Conservation (phyloP, 2,888 invertebrate species). For the Euzophera pinguis region DNA sequence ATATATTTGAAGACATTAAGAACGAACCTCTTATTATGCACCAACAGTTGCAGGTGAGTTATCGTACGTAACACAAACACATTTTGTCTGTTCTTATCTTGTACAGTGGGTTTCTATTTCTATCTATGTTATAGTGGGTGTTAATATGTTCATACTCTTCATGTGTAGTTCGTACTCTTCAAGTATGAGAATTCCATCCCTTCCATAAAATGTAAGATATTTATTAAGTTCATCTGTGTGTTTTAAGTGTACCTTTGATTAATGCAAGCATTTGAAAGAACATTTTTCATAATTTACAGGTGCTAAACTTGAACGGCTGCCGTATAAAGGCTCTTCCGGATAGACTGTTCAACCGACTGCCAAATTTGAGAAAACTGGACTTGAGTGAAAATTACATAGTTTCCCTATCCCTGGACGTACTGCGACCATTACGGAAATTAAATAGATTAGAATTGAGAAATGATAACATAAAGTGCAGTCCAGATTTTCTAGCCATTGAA, state of each 20-base stretch:
- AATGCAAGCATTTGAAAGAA: too few species aligned
- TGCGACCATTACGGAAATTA: constrained; percentile 69
- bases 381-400: constrained; percentile 81
- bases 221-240: too few species aligned
- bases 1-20: constrained; percentile 78
- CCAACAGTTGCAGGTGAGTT: constrained; percentile 65
- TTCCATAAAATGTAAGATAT: not conserved
- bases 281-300: constrained; percentile 47
- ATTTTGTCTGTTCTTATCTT: too few species aligned
- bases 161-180: not conserved
- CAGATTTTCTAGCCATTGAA: constrained; percentile 57
- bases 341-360: constrained; percentile 73
- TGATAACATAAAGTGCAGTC: constrained; percentile 80
- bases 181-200: not conserved
- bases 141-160: not conserved
- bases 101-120: too few species aligned
- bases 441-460: constrained; percentile 73
- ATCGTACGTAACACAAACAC: not conserved
- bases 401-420: constrained; percentile 64
- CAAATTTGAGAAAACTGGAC: constrained; percentile 78
- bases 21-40: constrained; percentile 80
- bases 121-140: too few species aligned
- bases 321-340: constrained; percentile 77
- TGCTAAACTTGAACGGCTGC: constrained; percentile 80
- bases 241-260: too few species aligned